Percentiles rank a stretch among this genome's conserved stretches.
Evolutionary conservation across 2,888 invertebrate genomes (phyloP).

Genomic region (Tineola bisselliella): DNA sequence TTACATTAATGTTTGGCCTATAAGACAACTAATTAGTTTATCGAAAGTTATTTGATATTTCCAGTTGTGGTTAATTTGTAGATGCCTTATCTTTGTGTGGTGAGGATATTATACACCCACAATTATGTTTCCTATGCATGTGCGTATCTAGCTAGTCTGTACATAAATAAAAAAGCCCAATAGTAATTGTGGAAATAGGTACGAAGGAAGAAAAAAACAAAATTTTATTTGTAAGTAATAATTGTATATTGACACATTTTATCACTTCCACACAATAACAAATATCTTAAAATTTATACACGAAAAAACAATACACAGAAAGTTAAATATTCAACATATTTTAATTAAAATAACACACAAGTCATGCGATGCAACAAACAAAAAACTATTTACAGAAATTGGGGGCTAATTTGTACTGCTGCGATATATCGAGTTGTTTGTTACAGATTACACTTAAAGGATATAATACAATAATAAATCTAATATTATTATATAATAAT

Average conservation of each 20-base stretch:
- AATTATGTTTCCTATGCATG: not conserved
- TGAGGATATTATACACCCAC: not conserved
- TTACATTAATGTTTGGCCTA: too few relatives aligned
- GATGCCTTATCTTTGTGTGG: not conserved
- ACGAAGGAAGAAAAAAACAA: not conserved
- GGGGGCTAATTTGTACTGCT: not conserved
- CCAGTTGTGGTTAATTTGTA: not conserved
- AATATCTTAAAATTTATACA: constrained; percentile 57
- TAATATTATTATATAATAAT: not conserved
- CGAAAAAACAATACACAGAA: constrained; percentile 48
- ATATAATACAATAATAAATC: not conserved
- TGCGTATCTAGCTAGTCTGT: not conserved
- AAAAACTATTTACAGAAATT: not conserved
- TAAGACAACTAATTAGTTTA: too few relatives aligned
- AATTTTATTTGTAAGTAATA: constrained; percentile 49
- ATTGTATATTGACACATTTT: constrained; percentile 62
- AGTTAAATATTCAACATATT: constrained; percentile 54
- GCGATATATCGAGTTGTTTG: not conserved
- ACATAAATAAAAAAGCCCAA: too few relatives aligned
- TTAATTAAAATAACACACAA: constrained; percentile 11
- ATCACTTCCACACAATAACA: constrained; percentile 64
- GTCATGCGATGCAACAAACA: not conserved
- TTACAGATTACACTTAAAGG: not conserved
- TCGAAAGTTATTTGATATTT: not conserved
- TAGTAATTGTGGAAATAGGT: not conserved